Evolutionary conservation across 2,113 vertebrate genomes (phyloP), one percentile per base, ranked within the genome.

Genomic region (Amphiprion ocellaris): DNA sequence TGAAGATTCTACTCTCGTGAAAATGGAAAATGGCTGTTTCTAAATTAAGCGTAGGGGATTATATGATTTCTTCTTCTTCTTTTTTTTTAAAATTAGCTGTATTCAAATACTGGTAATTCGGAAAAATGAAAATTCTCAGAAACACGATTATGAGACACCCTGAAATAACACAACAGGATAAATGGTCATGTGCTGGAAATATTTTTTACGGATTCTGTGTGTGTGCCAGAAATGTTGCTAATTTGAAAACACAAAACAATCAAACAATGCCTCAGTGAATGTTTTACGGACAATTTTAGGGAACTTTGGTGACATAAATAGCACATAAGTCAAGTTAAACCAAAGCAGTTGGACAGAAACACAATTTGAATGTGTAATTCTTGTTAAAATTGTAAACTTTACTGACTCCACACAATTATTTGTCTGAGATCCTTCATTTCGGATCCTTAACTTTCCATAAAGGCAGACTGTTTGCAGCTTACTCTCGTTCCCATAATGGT

Each of bases 11-110:
- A 69, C 74, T 55, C 69, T 83, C 74, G 82, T 80, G 66, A 86
- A 77, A 85, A 86, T 74, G 77, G 69, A 82, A 88, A 88, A 75
- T 62, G 56, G 14, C 52, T 87, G 37, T 77, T 87, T 86, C 80
- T 87, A 82, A 79, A 87, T 92, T 86, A 79, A 82, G 70, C 54
- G 50, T 54, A 54, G 46, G 59, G 78, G 89, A 84, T 85, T 89
- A 89, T 81, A 56, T 70, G 44, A 69, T 24, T 59, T 79, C 79
- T 71, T 44, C 30, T 24, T 55, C 77, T 81, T 71, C 26, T 41
- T 53, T 80, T 58, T 23, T 39, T 66, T 86, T 77, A 41, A 69
- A 82, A 84, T 84, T 69, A 82, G 81, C 75, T 69, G 67, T 61
- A 81, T 86, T 85, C 70, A 79, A 79, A 72, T 46, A 81, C 69